A percentile compares a stretch with the other conserved stretches of the same genome.
phyloP scores from a whole-genome alignment of 2,797 vertebrate genomes.

The Odontamblyopus rebecca region DNA sequence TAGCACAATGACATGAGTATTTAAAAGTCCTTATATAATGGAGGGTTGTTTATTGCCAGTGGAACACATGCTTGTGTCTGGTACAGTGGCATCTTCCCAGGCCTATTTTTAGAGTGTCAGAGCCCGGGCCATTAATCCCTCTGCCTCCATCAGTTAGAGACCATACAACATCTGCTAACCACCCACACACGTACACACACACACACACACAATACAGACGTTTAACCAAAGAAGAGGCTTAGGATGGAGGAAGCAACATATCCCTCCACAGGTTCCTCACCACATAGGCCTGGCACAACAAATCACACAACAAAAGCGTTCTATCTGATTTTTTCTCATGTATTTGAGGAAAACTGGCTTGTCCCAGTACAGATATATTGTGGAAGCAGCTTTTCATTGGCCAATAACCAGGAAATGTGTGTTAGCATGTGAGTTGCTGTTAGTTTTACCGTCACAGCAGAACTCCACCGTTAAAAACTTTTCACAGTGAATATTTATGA shows the following conservation, averaged over 20 bases:
- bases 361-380: too few relatives aligned
- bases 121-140: conserved; percentile 44
- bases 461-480: too few relatives aligned
- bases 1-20: neutral
- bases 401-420: too few relatives aligned
- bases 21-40: neutral
- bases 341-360: too few relatives aligned
- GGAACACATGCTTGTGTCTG: conserved; percentile 7
- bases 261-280: conserved; percentile 31
- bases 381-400: too few relatives aligned
- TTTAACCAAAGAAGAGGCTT: conserved; percentile 23
- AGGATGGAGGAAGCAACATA: conserved; percentile 3
- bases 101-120: conserved; percentile 54
- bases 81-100: conserved; percentile 15
- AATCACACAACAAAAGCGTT: neutral
- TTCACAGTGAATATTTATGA: too few relatives aligned
- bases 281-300: conserved; percentile 35
- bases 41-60: conserved; percentile 14
- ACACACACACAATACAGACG: conserved; percentile 3
- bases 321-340: too few relatives aligned
- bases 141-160: conserved; percentile 37
- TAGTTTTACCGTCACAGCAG: too few relatives aligned
- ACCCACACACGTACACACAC: neutral
- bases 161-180: conserved; percentile 41
- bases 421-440: too few relatives aligned